Evolutionary conservation across 2,797 vertebrate genomes (phyloP).

Genomic region (Diplodus sargus): DNA sequence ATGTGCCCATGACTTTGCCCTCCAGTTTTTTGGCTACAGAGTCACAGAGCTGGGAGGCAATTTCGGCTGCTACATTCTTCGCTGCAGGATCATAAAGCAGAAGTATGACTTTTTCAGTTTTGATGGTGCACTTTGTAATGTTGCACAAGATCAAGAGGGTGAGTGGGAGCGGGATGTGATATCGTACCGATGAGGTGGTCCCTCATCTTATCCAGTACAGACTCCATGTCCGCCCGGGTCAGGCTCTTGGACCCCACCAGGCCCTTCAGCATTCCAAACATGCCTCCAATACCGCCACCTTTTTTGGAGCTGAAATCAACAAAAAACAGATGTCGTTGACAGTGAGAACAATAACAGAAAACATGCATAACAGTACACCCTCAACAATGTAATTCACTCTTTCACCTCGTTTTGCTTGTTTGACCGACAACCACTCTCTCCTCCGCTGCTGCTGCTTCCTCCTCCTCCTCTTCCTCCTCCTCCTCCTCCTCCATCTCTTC

Average conservation of each 20-base stretch:
- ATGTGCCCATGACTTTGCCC: constrained; percentile 99
- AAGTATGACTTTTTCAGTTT: background rate
- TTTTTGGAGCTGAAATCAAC: constrained; percentile 85
- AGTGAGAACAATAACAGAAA: too few relatives aligned
- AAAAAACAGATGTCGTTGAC: background rate
- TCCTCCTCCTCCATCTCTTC: constrained; percentile 75
- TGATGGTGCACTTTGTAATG: background rate
- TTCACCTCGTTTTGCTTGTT: constrained; percentile 74
- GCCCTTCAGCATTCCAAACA: constrained; percentile 98
- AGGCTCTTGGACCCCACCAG: constrained; percentile 97
- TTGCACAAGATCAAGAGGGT: background rate
- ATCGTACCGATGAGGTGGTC: constrained; percentile 94
- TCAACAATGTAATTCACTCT: background rate
- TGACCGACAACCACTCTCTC: constrained; percentile 70
- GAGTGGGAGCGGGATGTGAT: background rate
- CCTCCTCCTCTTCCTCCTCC: constrained; percentile 18
- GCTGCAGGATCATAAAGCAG: constrained; percentile 78
- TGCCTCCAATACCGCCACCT: constrained; percentile 89
- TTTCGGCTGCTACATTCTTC: constrained; percentile 98
- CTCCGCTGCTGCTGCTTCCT: constrained; percentile 22
- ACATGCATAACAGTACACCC: background rate
- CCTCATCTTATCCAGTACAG: constrained; percentile 97
- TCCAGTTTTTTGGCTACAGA: constrained; percentile 98
- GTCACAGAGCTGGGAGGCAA: constrained; percentile 93
- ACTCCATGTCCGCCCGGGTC: constrained; percentile 92